A percentile compares a stretch with the other conserved stretches of the same genome.
These are phyloP conservation scores for Caradrina kadenii DNA, from an alignment of 2,888 invertebrate genomes.

Conservation along the genomic window DNA sequence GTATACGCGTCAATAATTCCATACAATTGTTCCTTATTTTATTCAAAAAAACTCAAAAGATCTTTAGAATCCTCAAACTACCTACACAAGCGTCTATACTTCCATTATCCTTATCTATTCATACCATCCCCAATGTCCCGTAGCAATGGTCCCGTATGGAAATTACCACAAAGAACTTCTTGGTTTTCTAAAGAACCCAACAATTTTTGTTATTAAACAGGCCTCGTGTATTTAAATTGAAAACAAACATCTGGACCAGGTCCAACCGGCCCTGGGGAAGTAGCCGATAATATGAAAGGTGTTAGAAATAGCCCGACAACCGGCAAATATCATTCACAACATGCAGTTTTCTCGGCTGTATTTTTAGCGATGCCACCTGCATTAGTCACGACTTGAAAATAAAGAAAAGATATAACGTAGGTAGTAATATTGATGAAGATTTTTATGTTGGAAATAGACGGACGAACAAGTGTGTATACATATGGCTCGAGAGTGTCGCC, in stretches of 20 bases:
- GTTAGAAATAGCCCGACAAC: conserved; percentile 54
- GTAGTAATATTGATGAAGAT: not conserved
- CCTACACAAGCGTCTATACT: no score
- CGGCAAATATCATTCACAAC: conserved; percentile 49
- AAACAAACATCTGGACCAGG: conserved; percentile 56
- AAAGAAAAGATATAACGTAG: conserved; percentile 5
- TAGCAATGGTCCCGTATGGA: not conserved
- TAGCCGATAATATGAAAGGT: conserved; percentile 60
- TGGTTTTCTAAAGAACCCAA: conserved; percentile 20
- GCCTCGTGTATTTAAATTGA: conserved; percentile 49
- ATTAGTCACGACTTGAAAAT: conserved; percentile 36
- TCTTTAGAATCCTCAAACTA: conserved; percentile 1
- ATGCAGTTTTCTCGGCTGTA: conserved; percentile 51
- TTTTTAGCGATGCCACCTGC: conserved; percentile 46
- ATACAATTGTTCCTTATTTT: conserved; percentile 1
- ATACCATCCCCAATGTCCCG: not conserved
- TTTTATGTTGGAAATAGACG: no score
- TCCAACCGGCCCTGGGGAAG: conserved; percentile 58
- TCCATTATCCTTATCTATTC: conserved; percentile 2
- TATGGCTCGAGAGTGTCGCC: no score
- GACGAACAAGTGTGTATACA: not conserved
- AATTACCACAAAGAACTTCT: conserved; percentile 18
- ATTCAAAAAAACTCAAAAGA: conserved; percentile 14
- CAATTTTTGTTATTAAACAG: conserved; percentile 26
- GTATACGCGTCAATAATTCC: not conserved